Evolutionary conservation across 1,140 invertebrate species (phyloP).

Genomic region (Brachionus asplanchnoidis): DNA sequence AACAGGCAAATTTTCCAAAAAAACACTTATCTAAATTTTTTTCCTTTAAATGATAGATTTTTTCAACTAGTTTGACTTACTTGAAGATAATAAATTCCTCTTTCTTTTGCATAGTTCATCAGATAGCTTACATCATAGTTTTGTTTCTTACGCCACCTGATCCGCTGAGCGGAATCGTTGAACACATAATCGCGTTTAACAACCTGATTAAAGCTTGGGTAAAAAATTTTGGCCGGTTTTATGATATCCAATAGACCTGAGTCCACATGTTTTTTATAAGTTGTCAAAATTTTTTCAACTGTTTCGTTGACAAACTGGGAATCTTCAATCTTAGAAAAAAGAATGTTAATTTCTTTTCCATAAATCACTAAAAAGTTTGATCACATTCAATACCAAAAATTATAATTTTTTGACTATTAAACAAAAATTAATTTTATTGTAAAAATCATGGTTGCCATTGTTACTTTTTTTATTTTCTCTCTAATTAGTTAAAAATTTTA

Average conservation of each 20-base stretch:
- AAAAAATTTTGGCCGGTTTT: constrained; percentile 75
- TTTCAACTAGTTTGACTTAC: constrained; percentile 34
- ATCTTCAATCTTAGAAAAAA: constrained; percentile 53
- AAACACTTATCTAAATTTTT: too few relatives aligned
- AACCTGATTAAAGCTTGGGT: constrained; percentile 62
- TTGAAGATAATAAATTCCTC: constrained; percentile 61
- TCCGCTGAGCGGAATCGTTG: constrained; percentile 78
- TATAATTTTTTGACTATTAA: neutral
- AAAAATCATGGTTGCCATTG: constrained; percentile 57
- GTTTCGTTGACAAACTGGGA: constrained; percentile 50
- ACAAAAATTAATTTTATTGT: neutral
- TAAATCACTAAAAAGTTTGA: neutral
- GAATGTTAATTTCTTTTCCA: neutral
- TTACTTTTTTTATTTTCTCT: neutral
- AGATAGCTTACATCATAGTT: constrained; percentile 90
- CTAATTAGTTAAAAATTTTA: too few relatives aligned
- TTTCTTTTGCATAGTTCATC: constrained; percentile 82
- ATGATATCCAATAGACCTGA: constrained; percentile 81
- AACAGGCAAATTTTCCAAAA: too few relatives aligned
- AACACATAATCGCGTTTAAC: constrained; percentile 65
- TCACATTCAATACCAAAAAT: neutral
- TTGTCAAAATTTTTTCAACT: constrained; percentile 66
- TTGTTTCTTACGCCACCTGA: constrained; percentile 88
- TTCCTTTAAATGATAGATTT: too few relatives aligned
- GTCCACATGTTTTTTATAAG: constrained; percentile 68